phyloP scores from a whole-genome alignment of 2,797 vertebrate species.

The Buceros bicornis region DNA sequence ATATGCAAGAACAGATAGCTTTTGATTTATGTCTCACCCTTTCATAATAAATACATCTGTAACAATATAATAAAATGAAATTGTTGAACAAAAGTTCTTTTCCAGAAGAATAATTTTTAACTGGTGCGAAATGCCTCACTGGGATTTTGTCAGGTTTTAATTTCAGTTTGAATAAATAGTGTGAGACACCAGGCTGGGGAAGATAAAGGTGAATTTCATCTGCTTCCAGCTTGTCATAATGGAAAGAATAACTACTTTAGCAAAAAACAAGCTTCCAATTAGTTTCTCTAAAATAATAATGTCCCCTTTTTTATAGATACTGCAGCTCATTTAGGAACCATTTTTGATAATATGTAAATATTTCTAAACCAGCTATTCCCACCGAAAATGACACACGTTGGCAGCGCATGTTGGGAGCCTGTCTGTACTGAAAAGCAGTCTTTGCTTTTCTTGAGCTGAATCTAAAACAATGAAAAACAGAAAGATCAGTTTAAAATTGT shows the following conservation, averaged over 20 bases:
- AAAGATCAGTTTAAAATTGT: conserved; percentile 40
- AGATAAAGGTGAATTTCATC: conserved; percentile 86
- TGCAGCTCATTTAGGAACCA: conserved; percentile 81
- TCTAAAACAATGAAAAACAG: conserved; percentile 62
- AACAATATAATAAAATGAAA: conserved; percentile 80
- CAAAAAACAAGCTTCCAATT: conserved; percentile 86
- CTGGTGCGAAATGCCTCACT: conserved; percentile 73
- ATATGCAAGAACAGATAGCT: not conserved
- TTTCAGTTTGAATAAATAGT: conserved; percentile 85
- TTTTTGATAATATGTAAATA: conserved; percentile 83
- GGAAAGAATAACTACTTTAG: conserved; percentile 86
- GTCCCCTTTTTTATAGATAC: conserved; percentile 75
- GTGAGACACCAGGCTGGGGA: conserved; percentile 74
- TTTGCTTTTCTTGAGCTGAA: conserved; percentile 37
- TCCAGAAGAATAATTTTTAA: conserved; percentile 81
- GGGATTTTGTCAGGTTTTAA: conserved; percentile 85
- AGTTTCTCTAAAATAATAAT: conserved; percentile 84
- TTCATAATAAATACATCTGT: conserved; percentile 75
- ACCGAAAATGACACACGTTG: conserved; percentile 66
- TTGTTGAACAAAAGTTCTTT: conserved; percentile 79
- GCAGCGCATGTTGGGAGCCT: conserved; percentile 22
- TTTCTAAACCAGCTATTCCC: conserved; percentile 69
- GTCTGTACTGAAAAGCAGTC: conserved; percentile 19
- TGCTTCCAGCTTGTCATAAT: conserved; percentile 80
- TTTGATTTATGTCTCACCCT: conserved; percentile 71